Percentiles rank a stretch among this genome's conserved stretches.
These are phyloP conservation scores for Antechinus flavipes DNA, from an alignment of 2,113 vertebrate species.

Conservation along the genomic window DNA sequence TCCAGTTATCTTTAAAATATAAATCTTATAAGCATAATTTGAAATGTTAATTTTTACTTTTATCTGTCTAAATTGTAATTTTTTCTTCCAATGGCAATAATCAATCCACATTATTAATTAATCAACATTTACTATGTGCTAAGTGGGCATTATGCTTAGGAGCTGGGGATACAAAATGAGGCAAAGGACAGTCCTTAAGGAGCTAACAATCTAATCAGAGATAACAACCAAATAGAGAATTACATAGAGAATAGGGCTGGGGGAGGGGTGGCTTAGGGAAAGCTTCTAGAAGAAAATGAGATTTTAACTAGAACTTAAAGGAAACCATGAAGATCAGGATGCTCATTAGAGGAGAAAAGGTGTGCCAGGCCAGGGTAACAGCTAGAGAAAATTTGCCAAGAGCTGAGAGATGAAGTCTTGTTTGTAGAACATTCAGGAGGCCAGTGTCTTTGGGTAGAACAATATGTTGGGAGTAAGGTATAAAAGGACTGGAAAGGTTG, in stretches of 20 bases:
- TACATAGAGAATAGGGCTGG: neutral
- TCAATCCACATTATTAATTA: too few relatives aligned
- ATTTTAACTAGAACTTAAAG: neutral
- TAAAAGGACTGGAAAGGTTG: too few relatives aligned
- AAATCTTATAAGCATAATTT: neutral
- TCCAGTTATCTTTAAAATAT: neutral
- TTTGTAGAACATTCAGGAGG: too few relatives aligned
- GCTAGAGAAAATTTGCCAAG: neutral
- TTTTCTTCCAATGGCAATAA: neutral
- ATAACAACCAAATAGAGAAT: neutral
- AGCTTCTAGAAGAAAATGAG: neutral
- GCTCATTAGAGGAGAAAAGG: neutral
- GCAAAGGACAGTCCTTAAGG: neutral
- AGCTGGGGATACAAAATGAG: neutral
- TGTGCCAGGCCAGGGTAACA: neutral
- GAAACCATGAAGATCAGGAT: neutral
- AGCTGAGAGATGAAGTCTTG: neutral
- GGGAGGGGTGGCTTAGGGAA: neutral
- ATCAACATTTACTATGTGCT: neutral
- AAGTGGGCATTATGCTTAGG: neutral
- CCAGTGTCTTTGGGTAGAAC: too few relatives aligned
- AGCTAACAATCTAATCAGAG: neutral
- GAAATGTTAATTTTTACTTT: neutral
- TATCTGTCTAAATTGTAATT: neutral
- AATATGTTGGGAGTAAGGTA: too few relatives aligned